Conservation (phyloP, 1,140 invertebrate genomes). For the Charaxes varanes region DNA sequence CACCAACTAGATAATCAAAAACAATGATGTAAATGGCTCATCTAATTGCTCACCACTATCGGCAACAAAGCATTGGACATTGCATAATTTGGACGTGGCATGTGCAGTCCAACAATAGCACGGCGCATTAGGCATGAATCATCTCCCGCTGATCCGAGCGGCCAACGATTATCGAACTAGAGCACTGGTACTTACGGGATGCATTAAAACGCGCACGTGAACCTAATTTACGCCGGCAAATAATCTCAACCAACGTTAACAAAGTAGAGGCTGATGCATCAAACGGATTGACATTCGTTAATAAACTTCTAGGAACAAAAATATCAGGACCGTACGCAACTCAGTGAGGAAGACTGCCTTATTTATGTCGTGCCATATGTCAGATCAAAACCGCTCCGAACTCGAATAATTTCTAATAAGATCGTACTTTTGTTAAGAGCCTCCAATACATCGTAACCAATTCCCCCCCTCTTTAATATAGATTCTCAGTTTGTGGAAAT, state of each 20-base stretch:
- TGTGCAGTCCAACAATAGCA: conserved; percentile 67
- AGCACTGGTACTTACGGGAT: conserved; percentile 63
- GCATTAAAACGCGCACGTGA: conserved; percentile 71
- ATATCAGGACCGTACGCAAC: conserved; percentile 40
- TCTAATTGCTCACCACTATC: conserved; percentile 14
- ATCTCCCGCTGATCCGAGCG: conserved; percentile 61
- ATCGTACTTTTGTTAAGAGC: conserved; percentile 69
- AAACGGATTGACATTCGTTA: conserved; percentile 60
- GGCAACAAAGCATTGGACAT: conserved; percentile 49
- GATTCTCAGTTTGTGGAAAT: too few species aligned
- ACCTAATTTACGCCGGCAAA: conserved; percentile 66
- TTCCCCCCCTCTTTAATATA: too few species aligned
- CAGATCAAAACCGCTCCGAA: conserved; percentile 65
- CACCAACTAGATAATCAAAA: too few species aligned
- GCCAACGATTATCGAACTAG: conserved; percentile 69
- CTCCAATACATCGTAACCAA: too few species aligned
- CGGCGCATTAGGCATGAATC: conserved; percentile 61
- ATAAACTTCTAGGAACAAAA: conserved; percentile 57
- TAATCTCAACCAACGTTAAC: conserved; percentile 53
- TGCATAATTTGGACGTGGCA: conserved; percentile 57
- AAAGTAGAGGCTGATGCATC: conserved; percentile 63
- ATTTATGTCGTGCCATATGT: conserved; percentile 71
- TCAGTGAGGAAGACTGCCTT: conserved; percentile 38
- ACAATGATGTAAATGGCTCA: conserved; percentile 4
- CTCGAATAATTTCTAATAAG: conserved; percentile 68